phyloP scores from a whole-genome alignment of 2,888 invertebrate genomes.

The Drosophila anomelani region DNA sequence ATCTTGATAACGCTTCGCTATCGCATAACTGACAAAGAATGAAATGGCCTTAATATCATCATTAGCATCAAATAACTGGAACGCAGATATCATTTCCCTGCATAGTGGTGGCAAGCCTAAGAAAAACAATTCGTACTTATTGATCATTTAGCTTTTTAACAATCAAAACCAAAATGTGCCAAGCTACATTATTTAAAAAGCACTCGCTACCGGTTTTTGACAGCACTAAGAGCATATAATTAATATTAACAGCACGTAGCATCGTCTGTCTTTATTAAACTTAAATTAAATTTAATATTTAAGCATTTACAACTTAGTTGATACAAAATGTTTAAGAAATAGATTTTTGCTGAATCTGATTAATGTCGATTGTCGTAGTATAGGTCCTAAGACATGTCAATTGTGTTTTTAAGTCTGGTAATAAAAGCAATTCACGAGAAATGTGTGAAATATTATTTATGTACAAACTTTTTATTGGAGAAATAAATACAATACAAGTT shows the following conservation, averaged over 20 bases:
- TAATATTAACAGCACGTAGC: slow-evolving; percentile 27
- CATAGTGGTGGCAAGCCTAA: slow-evolving; percentile 20
- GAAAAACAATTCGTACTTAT: slow-evolving; percentile 27
- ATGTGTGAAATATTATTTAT: slow-evolving; percentile 4
- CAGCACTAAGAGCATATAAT: slow-evolving; percentile 22
- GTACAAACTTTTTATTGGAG: not conserved
- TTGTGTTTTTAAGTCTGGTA: slow-evolving; percentile 21
- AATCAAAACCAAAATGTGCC: slow-evolving; percentile 42
- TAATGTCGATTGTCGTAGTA: slow-evolving; percentile 22
- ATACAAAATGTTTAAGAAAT: slow-evolving; percentile 24
- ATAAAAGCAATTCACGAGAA: slow-evolving; percentile 15
- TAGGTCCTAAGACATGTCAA: slow-evolving; percentile 30
- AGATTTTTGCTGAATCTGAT: slow-evolving; percentile 35
- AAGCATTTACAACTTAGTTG: slow-evolving; percentile 45
- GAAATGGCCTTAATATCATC: slow-evolving; percentile 9
- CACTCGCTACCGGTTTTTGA: slow-evolving; percentile 35
- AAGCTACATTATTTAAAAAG: slow-evolving; percentile 33
- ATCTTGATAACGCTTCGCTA: slow-evolving; percentile 16
- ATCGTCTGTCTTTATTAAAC: slow-evolving; percentile 6
- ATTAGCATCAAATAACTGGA: slow-evolving; percentile 10
- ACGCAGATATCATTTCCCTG: slow-evolving; percentile 8
- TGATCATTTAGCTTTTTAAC: slow-evolving; percentile 31
- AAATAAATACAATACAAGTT: not conserved
- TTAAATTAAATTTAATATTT: slow-evolving; percentile 15
- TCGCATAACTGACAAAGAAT: slow-evolving; percentile 24